Evolutionary conservation across 2,888 invertebrate genomes (phyloP).

Genomic region (Eristalis arbustorum): DNA sequence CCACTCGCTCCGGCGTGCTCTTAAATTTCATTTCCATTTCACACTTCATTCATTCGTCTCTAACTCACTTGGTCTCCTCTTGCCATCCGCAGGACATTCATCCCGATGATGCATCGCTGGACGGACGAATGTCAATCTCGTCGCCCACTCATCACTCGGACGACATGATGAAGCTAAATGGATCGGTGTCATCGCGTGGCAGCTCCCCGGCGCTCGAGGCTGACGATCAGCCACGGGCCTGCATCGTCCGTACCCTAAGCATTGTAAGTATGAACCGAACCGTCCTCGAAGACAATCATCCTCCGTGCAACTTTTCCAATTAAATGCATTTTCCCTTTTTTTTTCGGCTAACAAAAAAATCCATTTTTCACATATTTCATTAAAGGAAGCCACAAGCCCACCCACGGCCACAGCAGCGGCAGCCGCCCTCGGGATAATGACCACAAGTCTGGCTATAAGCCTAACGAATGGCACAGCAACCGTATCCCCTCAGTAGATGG

Average conservation of each 20-base stretch:
- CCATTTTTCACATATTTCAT: slow-evolving; percentile 48
- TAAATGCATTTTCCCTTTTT: background rate
- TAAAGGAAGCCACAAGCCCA: slow-evolving; percentile 70
- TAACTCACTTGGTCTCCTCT: slow-evolving; percentile 29
- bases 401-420: slow-evolving; percentile 61
- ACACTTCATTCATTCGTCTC: slow-evolving; percentile 2
- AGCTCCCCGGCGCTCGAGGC: slow-evolving; percentile 78
- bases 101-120: slow-evolving; percentile 77
- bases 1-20: background rate
- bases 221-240: slow-evolving; percentile 76
- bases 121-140: slow-evolving; percentile 77
- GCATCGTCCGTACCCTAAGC: slow-evolving; percentile 79
- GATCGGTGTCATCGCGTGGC: slow-evolving; percentile 78
- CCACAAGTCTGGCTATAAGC: slow-evolving; percentile 77
- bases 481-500: slow-evolving; percentile 72
- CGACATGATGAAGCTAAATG: slow-evolving; percentile 78
- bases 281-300: slow-evolving; percentile 16
- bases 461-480: slow-evolving; percentile 75
- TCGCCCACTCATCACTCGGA: slow-evolving; percentile 75
- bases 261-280: slow-evolving; percentile 77
- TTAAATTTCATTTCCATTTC: slow-evolving; percentile 30
- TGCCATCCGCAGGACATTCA: slow-evolving; percentile 74
- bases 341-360: slow-evolving; percentile 1
- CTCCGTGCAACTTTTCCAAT: slow-evolving; percentile 13
- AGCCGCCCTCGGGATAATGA: slow-evolving; percentile 74